These are phyloP conservation scores for Phrynocephalus guinanensis DNA, from an alignment of 2,797 vertebrate species.

Conservation along the genomic window DNA sequence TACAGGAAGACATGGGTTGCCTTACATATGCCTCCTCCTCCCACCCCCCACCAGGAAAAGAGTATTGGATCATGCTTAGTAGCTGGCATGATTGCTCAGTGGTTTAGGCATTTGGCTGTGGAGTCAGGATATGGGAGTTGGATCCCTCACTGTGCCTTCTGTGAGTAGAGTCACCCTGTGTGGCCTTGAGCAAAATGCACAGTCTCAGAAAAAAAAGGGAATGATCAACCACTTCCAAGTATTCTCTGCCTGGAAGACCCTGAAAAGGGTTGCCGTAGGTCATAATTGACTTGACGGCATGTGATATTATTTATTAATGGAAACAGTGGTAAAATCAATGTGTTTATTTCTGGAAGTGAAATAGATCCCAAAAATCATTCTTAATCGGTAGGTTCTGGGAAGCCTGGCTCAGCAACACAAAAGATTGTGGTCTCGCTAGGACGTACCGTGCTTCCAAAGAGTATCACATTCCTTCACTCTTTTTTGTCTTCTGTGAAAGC, in stretches of 20 bases:
- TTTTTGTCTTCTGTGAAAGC: constrained; percentile 10
- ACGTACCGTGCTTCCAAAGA: constrained; percentile 2
- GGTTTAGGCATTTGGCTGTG: no score
- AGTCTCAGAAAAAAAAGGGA: no score
- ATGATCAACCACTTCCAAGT: no score
- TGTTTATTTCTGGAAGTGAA: neutral
- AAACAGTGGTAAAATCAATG: neutral
- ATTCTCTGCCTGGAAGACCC: no score
- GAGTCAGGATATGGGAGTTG: no score
- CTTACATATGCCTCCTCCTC: neutral
- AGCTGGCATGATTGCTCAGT: no score
- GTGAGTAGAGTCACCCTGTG: no score
- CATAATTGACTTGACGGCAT: no score
- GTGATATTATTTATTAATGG: no score
- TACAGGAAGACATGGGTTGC: constrained; percentile 5
- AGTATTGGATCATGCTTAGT: neutral
- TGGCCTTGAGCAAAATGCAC: no score
- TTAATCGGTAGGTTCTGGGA: neutral
- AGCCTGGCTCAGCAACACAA: neutral
- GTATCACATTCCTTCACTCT: constrained; percentile 20
- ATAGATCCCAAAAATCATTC: constrained; percentile 6
- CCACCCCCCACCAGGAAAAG: constrained; percentile 5
- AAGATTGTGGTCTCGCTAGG: accelerated
- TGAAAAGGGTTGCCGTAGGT: no score
- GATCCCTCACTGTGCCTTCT: no score